Percentiles rank a stretch among this genome's conserved stretches.
phyloP scores from a whole-genome alignment of 2,113 vertebrate genomes.

The Nicator chloris region DNA sequence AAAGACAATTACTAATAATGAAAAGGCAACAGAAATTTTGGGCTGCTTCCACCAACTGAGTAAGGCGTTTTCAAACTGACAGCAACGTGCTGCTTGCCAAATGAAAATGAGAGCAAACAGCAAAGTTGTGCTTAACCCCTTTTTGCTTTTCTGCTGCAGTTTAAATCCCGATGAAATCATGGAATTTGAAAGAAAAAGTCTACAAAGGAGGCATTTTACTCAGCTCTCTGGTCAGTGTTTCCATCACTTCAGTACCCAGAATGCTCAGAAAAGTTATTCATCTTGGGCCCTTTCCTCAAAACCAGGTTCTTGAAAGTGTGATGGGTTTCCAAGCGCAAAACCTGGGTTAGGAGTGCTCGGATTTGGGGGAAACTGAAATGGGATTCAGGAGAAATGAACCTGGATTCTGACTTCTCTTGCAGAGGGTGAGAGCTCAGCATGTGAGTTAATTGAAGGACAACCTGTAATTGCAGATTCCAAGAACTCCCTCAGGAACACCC shows the following conservation, averaged over 20 bases:
- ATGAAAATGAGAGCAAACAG: constrained; percentile 31
- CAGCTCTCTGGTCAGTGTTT: constrained; percentile 33
- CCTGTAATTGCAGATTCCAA: background rate
- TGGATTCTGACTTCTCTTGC: background rate
- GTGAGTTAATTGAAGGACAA: background rate
- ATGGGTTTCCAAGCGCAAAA: background rate
- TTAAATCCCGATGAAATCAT: constrained; percentile 39
- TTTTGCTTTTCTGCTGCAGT: background rate
- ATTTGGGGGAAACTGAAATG: background rate
- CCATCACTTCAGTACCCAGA: constrained; percentile 64
- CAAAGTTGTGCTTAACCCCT: constrained; percentile 56
- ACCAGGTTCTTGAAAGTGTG: background rate
- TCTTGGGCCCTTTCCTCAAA: background rate
- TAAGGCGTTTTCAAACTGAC: constrained; percentile 26
- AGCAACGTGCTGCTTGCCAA: constrained; percentile 42
- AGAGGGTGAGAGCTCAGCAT: background rate
- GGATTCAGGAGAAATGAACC: background rate
- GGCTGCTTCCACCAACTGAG: constrained; percentile 45
- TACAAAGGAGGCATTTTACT: constrained; percentile 48
- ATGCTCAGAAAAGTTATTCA: constrained; percentile 16
- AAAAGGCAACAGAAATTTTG: constrained; percentile 39
- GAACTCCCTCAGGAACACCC: background rate
- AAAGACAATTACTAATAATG: constrained; percentile 51
- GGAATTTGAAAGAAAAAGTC: constrained; percentile 22
- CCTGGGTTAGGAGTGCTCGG: background rate